Evolutionary conservation across 2,888 invertebrate genomes (phyloP).

Genomic region (Nebria brevicollis): DNA sequence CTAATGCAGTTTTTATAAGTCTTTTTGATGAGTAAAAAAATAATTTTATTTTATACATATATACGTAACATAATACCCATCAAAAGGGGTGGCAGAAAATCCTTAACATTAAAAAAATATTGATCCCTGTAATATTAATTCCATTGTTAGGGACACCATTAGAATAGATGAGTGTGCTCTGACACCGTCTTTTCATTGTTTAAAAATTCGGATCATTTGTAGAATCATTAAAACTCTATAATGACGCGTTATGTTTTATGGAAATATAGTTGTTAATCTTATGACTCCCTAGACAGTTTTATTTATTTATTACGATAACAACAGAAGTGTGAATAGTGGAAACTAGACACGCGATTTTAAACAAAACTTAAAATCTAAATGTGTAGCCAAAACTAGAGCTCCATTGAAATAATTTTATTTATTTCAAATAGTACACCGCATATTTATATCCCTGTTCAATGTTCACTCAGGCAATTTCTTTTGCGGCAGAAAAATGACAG

Average conservation of each 20-base stretch:
- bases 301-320: conserved; percentile 37
- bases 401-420: neutral
- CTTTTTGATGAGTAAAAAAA: neutral
- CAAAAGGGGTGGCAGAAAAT: no score
- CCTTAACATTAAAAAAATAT: no score
- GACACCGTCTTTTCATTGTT: neutral
- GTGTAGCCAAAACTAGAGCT: neutral
- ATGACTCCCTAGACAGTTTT: neutral
- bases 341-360: conserved; percentile 5
- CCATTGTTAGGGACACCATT: neutral
- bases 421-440: neutral
- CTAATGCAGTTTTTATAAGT: neutral
- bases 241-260: neutral
- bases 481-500: conserved; percentile 22
- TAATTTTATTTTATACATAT: neutral
- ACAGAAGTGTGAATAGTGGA: conserved; percentile 20
- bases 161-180: neutral
- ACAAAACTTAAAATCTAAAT: neutral
- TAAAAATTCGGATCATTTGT: neutral
- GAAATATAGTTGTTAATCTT: neutral
- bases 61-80: no score
- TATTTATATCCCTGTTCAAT: neutral
- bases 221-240: neutral
- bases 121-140: neutral
- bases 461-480: neutral